Evolutionary conservation across 2,113 vertebrate genomes (phyloP), one percentile per base, ranked within the genome.

Genomic region (Psammodynastes pulverulentus): DNA sequence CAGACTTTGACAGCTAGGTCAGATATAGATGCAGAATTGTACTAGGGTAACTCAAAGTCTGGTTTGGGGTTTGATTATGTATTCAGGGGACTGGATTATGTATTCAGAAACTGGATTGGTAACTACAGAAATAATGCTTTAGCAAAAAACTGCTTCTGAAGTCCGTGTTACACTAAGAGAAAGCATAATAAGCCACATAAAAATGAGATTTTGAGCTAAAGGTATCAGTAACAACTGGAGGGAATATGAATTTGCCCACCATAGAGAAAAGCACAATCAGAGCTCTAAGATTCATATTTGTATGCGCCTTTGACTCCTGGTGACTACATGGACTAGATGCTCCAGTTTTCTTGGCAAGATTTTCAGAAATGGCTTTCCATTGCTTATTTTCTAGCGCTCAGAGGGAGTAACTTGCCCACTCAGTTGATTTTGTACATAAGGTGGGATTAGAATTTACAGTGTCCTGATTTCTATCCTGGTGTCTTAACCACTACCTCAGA

Each of bases 221-320:
- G 0, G 86, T 62, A 85, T 6, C 84, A 88, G 72, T 91, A 93
- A 90, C 52, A 53, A 93, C 90, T 92, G 45, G 93, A 91, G 2
- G 0, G 91, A 89, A 94, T 62, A 19, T 93, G 9, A 94, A 89
- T 0, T 89, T 86, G 92, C 93, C 94, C 95, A 95, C 94, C 93
- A 96, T 62, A 62, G 90, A 95, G 95, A 93, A 96, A 94, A 56
- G 7, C 51, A 3, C 84, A 23, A 52, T 43, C 13, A 6, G 29
- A 87, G 84, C 19, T 62, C 19, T 67, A 92, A 92, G 93, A 93
- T 90, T 23, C 0, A 1, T 92, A 13, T 43, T 93, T 89, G 91
- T 92, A 85, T 34, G 72, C 92, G 5, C 29, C 62, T 67, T 79
- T 79, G 72, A 79, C 6, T 34, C 15, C 67, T 34, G 17, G 34